These are phyloP conservation scores for Hylia prasina DNA, from an alignment of 2,113 vertebrate genomes.

Conservation along the genomic window DNA sequence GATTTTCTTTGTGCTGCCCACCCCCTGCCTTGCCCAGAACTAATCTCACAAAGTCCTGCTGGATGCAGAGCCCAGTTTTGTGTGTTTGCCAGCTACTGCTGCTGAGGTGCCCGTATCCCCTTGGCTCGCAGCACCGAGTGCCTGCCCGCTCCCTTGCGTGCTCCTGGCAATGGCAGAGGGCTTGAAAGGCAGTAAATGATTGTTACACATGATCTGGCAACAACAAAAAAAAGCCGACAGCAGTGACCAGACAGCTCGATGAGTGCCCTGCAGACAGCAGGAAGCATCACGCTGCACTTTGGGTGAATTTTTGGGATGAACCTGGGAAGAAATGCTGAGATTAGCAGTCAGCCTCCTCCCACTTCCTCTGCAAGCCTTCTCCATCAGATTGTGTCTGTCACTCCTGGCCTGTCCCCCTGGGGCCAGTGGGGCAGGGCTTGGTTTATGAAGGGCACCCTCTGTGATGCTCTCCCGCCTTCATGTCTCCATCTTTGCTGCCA, in stretches of 20 bases:
- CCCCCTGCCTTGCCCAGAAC: slow-evolving; percentile 19
- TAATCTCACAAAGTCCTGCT: not conserved
- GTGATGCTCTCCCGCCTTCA: not conserved
- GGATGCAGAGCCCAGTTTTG: not conserved
- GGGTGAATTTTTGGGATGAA: not conserved
- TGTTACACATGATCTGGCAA: not conserved
- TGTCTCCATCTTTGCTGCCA: not conserved
- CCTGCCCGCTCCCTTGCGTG: not conserved
- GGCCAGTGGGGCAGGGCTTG: not conserved
- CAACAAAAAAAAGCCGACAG: not conserved
- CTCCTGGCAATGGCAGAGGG: not conserved
- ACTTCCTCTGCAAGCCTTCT: not conserved
- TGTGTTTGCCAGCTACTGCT: not conserved
- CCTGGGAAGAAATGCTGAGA: not conserved
- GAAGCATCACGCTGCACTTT: not conserved
- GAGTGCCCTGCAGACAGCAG: not conserved
- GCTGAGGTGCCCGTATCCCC: not conserved
- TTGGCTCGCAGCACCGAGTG: not conserved
- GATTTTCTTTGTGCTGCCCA: not conserved
- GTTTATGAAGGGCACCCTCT: not conserved
- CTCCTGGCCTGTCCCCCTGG: not conserved
- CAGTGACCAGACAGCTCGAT: fast-evolving
- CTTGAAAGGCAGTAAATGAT: not conserved
- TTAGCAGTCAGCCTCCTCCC: not conserved
- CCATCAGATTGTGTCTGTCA: fast-evolving